Conservation (phyloP, 2,888 invertebrate species). For the Teinopalpus imperialis region DNA sequence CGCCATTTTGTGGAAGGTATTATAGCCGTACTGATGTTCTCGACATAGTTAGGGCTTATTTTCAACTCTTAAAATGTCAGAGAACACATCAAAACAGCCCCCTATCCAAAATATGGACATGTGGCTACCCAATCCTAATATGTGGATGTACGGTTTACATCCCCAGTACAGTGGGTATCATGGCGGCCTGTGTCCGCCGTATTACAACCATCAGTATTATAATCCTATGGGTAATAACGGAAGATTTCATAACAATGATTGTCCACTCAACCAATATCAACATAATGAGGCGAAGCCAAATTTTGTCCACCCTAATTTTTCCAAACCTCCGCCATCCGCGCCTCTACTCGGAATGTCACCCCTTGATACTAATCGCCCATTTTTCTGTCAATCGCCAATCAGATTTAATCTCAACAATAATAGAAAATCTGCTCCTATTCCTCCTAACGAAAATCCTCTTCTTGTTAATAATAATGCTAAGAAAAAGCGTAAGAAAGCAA, state of each 20-base stretch:
- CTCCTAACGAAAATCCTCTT: constrained; percentile 66
- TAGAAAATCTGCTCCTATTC: constrained; percentile 63
- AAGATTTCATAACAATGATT: constrained; percentile 42
- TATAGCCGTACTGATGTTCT: constrained; percentile 13
- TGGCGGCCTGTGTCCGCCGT: constrained; percentile 72
- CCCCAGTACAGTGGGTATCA: constrained; percentile 65
- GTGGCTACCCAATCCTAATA: constrained; percentile 62
- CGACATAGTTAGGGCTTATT: constrained; percentile 8
- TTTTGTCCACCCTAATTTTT: constrained; percentile 53
- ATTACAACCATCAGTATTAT: constrained; percentile 72
- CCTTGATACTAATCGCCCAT: constrained; percentile 64
- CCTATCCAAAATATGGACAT: constrained; percentile 73
- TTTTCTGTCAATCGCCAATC: constrained; percentile 70
- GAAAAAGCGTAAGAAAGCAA: constrained; percentile 88
- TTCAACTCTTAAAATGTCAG: constrained; percentile 50
- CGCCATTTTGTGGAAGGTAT: constrained; percentile 29
- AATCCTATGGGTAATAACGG: constrained; percentile 62
- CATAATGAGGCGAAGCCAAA: constrained; percentile 52
- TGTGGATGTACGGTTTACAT: constrained; percentile 73
- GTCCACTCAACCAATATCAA: constrained; percentile 54
- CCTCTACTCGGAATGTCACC: constrained; percentile 73
- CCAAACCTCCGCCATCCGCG: constrained; percentile 56
- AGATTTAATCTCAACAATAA: constrained; percentile 71
- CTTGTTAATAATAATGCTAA: constrained; percentile 79
- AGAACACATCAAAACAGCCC: constrained; percentile 67